A percentile compares a stretch with the other conserved stretches of the same genome.
These are phyloP conservation scores for Macrotrachela quadricornifera DNA, from an alignment of 1,140 invertebrate species.

Conservation along the genomic window DNA sequence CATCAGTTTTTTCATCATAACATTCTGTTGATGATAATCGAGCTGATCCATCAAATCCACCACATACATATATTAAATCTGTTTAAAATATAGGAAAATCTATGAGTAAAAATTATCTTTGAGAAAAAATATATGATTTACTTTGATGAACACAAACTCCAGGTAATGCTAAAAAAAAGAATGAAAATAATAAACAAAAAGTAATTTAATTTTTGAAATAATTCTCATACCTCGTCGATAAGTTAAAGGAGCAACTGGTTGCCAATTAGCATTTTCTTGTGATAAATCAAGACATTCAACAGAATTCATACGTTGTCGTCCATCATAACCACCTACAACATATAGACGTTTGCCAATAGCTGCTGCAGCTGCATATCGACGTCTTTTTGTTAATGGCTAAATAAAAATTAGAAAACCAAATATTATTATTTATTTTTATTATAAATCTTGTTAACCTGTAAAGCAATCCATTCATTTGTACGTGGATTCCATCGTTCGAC, in stretches of 20 bases:
- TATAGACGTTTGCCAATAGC: slow-evolving; percentile 36
- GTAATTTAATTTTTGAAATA: not conserved
- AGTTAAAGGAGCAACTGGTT: slow-evolving; percentile 3
- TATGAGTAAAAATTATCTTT: not conserved
- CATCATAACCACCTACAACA: slow-evolving; percentile 19
- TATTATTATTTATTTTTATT: not conserved
- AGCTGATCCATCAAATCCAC: slow-evolving; percentile 25
- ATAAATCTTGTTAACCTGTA: slow-evolving; percentile 15
- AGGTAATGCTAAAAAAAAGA: not conserved
- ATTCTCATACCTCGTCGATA: slow-evolving; percentile 13
- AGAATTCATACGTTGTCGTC: slow-evolving; percentile 1
- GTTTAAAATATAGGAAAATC: not conserved
- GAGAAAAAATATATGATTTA: not conserved
- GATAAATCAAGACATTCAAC: slow-evolving; percentile 6
- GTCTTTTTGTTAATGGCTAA: slow-evolving; percentile 17
- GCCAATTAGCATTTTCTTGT: slow-evolving; percentile 6
- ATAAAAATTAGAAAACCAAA: not conserved
- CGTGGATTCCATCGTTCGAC: slow-evolving; percentile 24
- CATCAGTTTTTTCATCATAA: slow-evolving; percentile 19
- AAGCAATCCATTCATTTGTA: slow-evolving; percentile 16
- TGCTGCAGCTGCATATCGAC: slow-evolving; percentile 23
- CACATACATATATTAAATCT: slow-evolving; percentile 26
- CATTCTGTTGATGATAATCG: slow-evolving; percentile 23
- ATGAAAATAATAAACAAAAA: too few relatives aligned
- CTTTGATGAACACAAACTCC: slow-evolving; percentile 4